Base-by-base conservation (phyloP, 1,140 invertebrate species). In the Phenacoccus solenopsis region DNA sequence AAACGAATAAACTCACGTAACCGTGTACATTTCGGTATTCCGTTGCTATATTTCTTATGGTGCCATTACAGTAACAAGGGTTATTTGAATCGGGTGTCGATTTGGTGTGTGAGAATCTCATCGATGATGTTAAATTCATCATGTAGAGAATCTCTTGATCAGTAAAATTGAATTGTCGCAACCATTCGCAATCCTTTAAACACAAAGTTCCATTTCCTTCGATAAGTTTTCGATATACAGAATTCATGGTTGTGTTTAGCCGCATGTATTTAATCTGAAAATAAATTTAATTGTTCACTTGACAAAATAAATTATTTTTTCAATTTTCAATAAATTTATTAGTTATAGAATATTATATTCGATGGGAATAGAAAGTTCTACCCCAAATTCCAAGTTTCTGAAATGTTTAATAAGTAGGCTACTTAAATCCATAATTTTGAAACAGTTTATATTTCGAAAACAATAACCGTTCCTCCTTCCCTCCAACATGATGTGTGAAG, bases 1-100 rank as follows among this genome's bases (percentile, higher is more conserved):
- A 98, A 59, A 98, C 91, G 1, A 87, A 73, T 2, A 92, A 76
- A 72, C 86, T 87, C 3, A 87, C 76, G 79, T 88, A 90, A 1
- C 89, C 90, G 78, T 93, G 90, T 13, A 85, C 74, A 21, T 77
- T 73, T 1, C 76, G 73, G 76, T 85, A 86, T 5, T 74, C 73
- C n/a, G 73, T 73, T 56, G 79, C 76, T 67, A 85, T 81, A 0
- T 76, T 71, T 24, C 80, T 76, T 25, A 84, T 71, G 27, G 78
- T 76, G 9, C 59, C 59, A n/a, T 79, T 79, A 75, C 84, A 85
- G 69, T 79, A 77, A 57, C 49, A 71, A 24, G 25, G 10, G 59
- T 59, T 59, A 7, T 64, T 64, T 22, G 9, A 27, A 64, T 64
- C 13, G 9, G 10, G 9, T 24, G 59, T 16, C 9, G 20, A 24